These are phyloP conservation scores for Paragorgia papillata DNA, from an alignment of 92 coral and sea anemone species.

Conservation along the genomic window DNA sequence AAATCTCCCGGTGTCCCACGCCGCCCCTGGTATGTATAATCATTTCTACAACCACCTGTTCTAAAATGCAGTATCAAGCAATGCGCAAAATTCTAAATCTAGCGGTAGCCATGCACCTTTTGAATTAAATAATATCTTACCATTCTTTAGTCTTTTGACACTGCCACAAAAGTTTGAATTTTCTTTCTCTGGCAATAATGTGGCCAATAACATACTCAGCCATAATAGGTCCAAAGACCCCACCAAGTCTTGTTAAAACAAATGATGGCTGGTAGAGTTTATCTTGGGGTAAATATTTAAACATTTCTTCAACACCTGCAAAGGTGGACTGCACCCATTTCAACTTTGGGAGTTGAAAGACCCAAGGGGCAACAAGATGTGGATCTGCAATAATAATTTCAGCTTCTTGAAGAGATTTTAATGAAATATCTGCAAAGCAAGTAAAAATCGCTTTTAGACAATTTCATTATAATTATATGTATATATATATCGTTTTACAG, in stretches of 20 bases:
- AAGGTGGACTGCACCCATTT: conserved; percentile 92
- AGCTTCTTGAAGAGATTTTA: conserved; percentile 62
- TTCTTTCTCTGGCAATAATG: conserved; percentile 80
- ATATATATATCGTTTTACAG: too few species aligned
- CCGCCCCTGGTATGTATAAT: too few species aligned
- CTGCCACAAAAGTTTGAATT: conserved; percentile 51
- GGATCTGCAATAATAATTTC: conserved; percentile 77
- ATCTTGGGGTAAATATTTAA: conserved; percentile 48
- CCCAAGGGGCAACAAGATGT: conserved; percentile 34
- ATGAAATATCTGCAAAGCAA: conserved; percentile 15
- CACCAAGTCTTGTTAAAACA: conserved; percentile 77
- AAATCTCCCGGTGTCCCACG: too few species aligned
- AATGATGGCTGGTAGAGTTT: conserved; percentile 53
- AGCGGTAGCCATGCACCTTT: too few species aligned
- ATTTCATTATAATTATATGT: too few species aligned
- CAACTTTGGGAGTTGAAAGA: conserved; percentile 63
- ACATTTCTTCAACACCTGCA: conserved; percentile 74
- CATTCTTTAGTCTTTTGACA: conserved; percentile 66
- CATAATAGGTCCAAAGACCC: conserved; percentile 72
- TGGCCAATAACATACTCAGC: conserved; percentile 84
- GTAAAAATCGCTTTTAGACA: too few species aligned
- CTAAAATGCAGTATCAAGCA: too few species aligned
- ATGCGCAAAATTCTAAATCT: too few species aligned
- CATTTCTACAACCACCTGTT: too few species aligned
- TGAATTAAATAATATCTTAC: conserved; percentile 61